Percentiles rank a stretch among this genome's conserved stretches.
Conservation (phyloP, 2,113 vertebrate genomes). For the Erpornis zantholeuca region DNA sequence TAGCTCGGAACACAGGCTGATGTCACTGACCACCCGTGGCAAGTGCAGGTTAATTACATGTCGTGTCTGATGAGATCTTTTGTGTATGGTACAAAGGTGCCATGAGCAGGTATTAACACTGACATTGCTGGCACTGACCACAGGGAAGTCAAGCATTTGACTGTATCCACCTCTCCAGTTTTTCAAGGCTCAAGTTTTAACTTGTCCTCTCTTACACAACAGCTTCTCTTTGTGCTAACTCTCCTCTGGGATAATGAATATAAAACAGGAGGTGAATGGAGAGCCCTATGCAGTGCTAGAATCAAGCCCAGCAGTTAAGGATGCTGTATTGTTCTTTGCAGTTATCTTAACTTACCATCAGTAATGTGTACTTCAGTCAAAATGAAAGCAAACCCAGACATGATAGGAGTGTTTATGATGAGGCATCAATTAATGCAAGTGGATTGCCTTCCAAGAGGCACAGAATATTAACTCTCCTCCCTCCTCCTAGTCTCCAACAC, state of each 20-base stretch:
- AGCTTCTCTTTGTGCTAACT: background rate
- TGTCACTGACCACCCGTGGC: background rate
- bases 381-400: background rate
- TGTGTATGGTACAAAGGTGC: background rate
- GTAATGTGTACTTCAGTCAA: background rate
- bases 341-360: background rate
- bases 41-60: background rate
- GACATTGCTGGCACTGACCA: background rate
- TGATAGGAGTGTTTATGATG: background rate
- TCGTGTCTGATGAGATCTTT: background rate
- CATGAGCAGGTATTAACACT: background rate
- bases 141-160: background rate
- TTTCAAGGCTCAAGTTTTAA: background rate
- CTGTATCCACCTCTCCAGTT: background rate
- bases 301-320: background rate
- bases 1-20: background rate
- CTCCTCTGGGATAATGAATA: background rate
- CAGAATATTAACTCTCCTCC: background rate
- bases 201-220: background rate
- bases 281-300: background rate
- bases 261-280: background rate
- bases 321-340: background rate
- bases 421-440: background rate
- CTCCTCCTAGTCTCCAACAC: background rate
- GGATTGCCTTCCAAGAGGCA: background rate